Evolutionary conservation across 1,140 invertebrate genomes (phyloP).

Genomic region (Drosophila nasuta): DNA sequence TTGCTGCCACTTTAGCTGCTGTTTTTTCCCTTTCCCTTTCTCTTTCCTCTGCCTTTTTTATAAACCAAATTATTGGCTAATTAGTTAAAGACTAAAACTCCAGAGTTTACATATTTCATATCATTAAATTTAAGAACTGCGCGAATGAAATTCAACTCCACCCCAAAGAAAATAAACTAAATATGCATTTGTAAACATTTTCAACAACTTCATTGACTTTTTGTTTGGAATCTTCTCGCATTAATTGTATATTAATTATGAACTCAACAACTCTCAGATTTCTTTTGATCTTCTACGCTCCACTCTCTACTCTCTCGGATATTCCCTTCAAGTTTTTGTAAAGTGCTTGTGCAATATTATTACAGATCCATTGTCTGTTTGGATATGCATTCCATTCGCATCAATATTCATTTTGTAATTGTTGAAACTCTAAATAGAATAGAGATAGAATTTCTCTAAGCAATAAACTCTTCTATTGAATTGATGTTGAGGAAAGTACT

Average conservation of each 20-base stretch:
- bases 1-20: conserved; percentile 16
- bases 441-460: not conserved
- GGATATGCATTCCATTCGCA: conserved; percentile 19
- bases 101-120: conserved; percentile 2
- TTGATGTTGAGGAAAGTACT: not conserved
- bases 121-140: conserved; percentile 29
- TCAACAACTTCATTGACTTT: conserved; percentile 15
- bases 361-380: conserved; percentile 17
- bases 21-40: not conserved
- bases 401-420: not conserved
- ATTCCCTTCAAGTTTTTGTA: conserved; percentile 4
- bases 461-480: not conserved
- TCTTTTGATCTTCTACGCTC: conserved; percentile 7
- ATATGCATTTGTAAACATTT: conserved; percentile 41
- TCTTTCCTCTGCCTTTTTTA: conserved; percentile 50
- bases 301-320: not conserved
- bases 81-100: conserved; percentile 46
- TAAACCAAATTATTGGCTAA: conserved; percentile 70
- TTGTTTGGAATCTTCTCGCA: conserved; percentile 5
- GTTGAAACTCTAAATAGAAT: not conserved
- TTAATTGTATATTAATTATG: conserved; percentile 39
- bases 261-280: not conserved
- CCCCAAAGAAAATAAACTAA: conserved; percentile 1
- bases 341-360: conserved; percentile 24
- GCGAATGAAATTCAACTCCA: not conserved